Conservation (phyloP, 2,797 vertebrate genomes). For the Nyctibius grandis region DNA sequence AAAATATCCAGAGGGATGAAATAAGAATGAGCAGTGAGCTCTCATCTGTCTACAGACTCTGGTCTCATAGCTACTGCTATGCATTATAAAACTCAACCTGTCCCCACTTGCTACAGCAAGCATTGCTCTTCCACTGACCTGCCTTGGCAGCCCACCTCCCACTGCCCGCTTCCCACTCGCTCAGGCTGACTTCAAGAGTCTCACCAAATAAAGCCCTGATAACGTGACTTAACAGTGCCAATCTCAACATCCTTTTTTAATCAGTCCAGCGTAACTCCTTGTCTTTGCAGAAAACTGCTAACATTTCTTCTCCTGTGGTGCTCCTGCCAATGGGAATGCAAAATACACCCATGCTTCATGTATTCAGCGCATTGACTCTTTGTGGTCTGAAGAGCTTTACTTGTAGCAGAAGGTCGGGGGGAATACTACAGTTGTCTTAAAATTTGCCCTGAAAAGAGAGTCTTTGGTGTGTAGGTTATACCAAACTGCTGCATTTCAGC, state of each 20-base stretch:
- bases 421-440: background rate
- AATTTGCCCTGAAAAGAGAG: background rate
- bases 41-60: background rate
- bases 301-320: background rate
- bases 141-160: background rate
- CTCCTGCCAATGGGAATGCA: background rate
- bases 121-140: background rate
- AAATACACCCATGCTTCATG: background rate
- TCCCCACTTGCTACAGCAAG: background rate
- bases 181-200: background rate
- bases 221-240: background rate
- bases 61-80: background rate
- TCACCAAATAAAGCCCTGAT: background rate
- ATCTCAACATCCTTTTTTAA: background rate
- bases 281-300: background rate
- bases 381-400: background rate
- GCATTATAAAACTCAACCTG: background rate
- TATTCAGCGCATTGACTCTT: fast-evolving
- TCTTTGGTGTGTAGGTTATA: background rate
- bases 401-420: background rate
- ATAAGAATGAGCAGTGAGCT: background rate
- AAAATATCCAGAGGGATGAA: background rate
- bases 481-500: background rate
- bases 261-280: background rate
- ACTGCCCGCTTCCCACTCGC: background rate